A percentile compares a stretch with the other conserved stretches of the same genome.
phyloP scores from a whole-genome alignment of 2,888 invertebrate genomes.

The Globia sparganii region DNA sequence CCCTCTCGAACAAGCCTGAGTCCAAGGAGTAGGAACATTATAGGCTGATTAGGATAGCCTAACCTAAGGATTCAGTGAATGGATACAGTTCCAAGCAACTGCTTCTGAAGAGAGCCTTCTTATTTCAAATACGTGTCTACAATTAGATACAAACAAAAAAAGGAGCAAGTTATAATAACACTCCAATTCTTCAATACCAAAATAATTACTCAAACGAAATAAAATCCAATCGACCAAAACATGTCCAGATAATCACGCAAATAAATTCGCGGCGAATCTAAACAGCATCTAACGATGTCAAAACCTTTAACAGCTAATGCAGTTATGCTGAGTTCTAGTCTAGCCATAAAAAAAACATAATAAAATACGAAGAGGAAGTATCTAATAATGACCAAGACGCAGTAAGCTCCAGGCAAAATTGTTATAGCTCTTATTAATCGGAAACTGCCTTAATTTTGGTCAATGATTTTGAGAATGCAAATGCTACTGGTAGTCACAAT shows the following conservation, averaged over 20 bases:
- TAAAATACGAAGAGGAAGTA: constrained; percentile 79
- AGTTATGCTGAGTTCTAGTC: constrained; percentile 63
- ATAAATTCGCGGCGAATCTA: constrained; percentile 55
- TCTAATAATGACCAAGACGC: constrained; percentile 80
- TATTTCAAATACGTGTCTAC: too few relatives aligned
- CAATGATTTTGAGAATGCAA: constrained; percentile 88
- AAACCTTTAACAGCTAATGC: constrained; percentile 69
- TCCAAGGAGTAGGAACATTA: too few relatives aligned
- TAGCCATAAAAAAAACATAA: constrained; percentile 65
- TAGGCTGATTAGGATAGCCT: too few relatives aligned
- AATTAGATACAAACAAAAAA: not conserved
- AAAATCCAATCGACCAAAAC: constrained; percentile 22
- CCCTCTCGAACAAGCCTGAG: too few relatives aligned
- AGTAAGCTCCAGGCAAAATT: constrained; percentile 79
- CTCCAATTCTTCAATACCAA: not conserved
- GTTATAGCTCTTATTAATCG: constrained; percentile 86
- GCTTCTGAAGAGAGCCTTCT: too few relatives aligned
- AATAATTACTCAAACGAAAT: constrained; percentile 30
- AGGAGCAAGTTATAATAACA: not conserved
- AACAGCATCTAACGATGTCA: constrained; percentile 65
- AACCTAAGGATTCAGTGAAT: too few relatives aligned
- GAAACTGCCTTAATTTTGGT: constrained; percentile 88
- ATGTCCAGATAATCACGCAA: constrained; percentile 50
- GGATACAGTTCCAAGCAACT: too few relatives aligned
- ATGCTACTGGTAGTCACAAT: constrained; percentile 62